A percentile compares a stretch with the other conserved stretches of the same genome.
These are phyloP conservation scores for Probaryconus sp. DNA, from an alignment of 1,140 invertebrate species.

Conservation along the genomic window DNA sequence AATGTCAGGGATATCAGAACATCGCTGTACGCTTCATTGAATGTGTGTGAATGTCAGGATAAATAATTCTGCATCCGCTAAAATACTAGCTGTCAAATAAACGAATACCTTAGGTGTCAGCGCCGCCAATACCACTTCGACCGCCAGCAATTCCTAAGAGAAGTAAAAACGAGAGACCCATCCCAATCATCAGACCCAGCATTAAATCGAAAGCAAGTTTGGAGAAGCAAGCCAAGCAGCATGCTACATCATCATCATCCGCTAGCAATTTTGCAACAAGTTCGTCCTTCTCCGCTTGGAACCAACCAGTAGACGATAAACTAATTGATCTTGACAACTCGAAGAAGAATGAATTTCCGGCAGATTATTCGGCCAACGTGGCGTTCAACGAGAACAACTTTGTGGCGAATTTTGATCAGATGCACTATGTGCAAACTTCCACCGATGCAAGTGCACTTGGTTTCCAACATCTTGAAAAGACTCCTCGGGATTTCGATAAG, in stretches of 20 bases:
- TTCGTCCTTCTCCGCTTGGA: constrained; percentile 21
- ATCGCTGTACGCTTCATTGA: no score
- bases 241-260: background rate
- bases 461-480: constrained; percentile 67
- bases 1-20: no score
- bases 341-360: background rate
- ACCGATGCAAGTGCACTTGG: constrained; percentile 32
- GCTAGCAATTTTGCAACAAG: constrained; percentile 4
- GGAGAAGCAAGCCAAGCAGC: constrained; percentile 49
- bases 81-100: background rate
- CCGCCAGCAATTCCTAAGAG: constrained; percentile 77
- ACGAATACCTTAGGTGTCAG: constrained; percentile 63
- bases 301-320: constrained; percentile 14
- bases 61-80: no score
- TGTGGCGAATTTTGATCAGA: constrained; percentile 28
- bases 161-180: constrained; percentile 74
- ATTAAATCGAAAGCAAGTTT: constrained; percentile 61
- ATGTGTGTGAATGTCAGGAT: no score
- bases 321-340: constrained; percentile 21
- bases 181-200: constrained; percentile 57
- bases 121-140: constrained; percentile 77
- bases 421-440: constrained; percentile 1
- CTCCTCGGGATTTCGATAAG: constrained; percentile 70
- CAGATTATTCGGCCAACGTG: constrained; percentile 1
- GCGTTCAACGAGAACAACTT: constrained; percentile 25